phyloP scores from a whole-genome alignment of 2,888 invertebrate species.

The Leucophenga montana region DNA sequence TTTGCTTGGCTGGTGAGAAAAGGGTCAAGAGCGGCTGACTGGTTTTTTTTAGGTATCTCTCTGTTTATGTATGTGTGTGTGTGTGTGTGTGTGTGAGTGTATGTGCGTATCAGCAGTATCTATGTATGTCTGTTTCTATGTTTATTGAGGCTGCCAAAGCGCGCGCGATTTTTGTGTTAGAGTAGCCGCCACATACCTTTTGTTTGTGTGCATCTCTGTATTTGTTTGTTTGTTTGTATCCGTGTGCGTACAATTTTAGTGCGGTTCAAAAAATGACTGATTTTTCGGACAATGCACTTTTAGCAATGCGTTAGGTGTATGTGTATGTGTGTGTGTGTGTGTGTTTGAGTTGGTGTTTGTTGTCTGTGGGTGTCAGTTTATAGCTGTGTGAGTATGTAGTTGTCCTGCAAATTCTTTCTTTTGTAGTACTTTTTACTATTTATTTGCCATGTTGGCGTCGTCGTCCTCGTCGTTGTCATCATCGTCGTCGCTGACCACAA shows the following conservation, averaged over 20 bases:
- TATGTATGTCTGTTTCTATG: constrained; percentile 38
- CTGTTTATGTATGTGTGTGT: neutral
- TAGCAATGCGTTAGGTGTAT: neutral
- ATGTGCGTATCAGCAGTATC: neutral
- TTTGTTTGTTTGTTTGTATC: neutral
- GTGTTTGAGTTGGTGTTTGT: constrained; percentile 2
- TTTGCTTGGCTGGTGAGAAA: constrained; percentile 47
- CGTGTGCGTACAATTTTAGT: neutral
- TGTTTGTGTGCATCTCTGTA: neutral
- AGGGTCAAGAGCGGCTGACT: constrained; percentile 63
- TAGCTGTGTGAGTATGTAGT: neutral
- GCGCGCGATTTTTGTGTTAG: constrained; percentile 6
- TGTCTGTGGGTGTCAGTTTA: neutral
- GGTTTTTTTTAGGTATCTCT: constrained; percentile 18
- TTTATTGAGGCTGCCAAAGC: constrained; percentile 44
- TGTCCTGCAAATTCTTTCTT: neutral
- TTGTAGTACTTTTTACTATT: neutral
- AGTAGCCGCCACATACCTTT: neutral
- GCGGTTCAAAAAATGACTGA: constrained; percentile 24
- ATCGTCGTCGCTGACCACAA: constrained; percentile 6
- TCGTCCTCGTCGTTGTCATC: neutral
- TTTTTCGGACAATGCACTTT: constrained; percentile 46
- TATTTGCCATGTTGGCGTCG: neutral
- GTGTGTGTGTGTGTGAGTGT: constrained; percentile 6
- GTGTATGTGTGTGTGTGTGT: constrained; percentile 4